A percentile compares a stretch with the other conserved stretches of the same genome.
Evolutionary conservation across 2,113 vertebrate species (phyloP).

Genomic region (Mormyrus lacerda): DNA sequence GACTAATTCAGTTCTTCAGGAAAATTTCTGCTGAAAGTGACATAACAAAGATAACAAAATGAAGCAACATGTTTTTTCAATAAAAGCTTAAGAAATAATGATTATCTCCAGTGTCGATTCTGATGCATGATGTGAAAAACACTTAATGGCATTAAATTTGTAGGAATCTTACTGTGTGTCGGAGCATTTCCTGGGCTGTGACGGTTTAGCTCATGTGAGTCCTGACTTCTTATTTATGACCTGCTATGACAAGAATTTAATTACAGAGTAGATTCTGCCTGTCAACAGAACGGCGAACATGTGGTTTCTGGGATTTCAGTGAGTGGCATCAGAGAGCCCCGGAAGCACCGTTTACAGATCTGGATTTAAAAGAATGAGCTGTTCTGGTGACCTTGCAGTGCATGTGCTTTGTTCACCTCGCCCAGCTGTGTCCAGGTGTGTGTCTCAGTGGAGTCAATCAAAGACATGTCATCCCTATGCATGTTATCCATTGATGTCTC

Average conservation of each 20-base stretch:
- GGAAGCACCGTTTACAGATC: constrained; percentile 28
- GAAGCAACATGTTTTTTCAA: neutral
- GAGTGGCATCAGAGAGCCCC: neutral
- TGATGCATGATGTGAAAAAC: neutral
- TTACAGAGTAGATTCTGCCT: neutral
- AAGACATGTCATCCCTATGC: constrained; percentile 47
- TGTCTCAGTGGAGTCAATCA: constrained; percentile 48
- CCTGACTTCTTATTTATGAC: neutral
- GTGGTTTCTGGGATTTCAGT: neutral
- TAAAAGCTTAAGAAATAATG: neutral
- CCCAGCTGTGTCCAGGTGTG: constrained; percentile 41
- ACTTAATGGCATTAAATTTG: neutral
- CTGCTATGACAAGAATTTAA: neutral
- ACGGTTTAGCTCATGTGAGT: neutral
- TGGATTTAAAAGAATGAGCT: constrained; percentile 16
- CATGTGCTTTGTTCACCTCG: constrained; percentile 33
- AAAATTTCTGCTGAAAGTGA: neutral
- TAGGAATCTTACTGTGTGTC: neutral
- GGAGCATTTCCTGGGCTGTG: neutral
- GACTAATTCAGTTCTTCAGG: neutral
- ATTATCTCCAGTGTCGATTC: neutral
- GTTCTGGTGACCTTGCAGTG: constrained; percentile 29
- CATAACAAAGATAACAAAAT: neutral
- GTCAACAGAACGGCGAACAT: neutral
- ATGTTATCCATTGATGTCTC: constrained; percentile 53